Conservation (phyloP, 2,888 invertebrate species). For the Tridacna crocea region DNA sequence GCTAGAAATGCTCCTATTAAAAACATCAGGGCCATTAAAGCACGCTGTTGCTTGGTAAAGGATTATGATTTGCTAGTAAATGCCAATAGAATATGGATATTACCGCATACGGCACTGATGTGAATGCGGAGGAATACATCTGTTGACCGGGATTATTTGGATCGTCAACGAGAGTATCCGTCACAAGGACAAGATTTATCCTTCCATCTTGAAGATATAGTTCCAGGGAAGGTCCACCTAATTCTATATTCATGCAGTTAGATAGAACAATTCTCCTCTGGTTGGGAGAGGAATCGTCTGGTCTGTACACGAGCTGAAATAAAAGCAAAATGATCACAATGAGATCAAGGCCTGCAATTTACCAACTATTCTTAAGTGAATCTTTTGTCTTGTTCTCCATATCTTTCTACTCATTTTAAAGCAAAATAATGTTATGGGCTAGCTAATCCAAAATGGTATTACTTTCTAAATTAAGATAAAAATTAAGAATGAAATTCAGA, state of each 20-base stretch:
- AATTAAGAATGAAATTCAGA: too few species aligned
- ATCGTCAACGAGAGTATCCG: conserved; percentile 9
- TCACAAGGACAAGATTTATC: conserved; percentile 22
- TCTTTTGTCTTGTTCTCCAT: too few species aligned
- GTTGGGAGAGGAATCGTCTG: not conserved
- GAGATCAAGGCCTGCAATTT: too few species aligned
- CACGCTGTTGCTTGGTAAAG: not conserved
- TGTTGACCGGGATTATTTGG: not conserved
- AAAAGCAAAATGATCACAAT: not conserved
- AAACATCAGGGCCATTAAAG: not conserved
- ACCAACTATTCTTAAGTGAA: too few species aligned
- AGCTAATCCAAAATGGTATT: too few species aligned
- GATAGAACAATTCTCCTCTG: conserved; percentile 34
- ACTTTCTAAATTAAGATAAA: too few species aligned
- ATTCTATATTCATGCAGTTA: conserved; percentile 36
- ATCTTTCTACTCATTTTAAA: too few species aligned
- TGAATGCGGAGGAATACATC: not conserved
- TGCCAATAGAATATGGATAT: not conserved
- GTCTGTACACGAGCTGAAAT: conserved; percentile 29
- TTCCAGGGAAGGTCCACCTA: conserved; percentile 29
- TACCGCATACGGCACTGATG: not conserved
- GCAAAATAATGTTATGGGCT: too few species aligned
- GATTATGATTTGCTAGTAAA: not conserved
- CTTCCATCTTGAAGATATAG: conserved; percentile 26
- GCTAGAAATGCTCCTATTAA: not conserved